Evolutionary conservation across 2,888 invertebrate species (phyloP), one percentile per base, ranked within the genome.

Genomic region (Tachina grossa): DNA sequence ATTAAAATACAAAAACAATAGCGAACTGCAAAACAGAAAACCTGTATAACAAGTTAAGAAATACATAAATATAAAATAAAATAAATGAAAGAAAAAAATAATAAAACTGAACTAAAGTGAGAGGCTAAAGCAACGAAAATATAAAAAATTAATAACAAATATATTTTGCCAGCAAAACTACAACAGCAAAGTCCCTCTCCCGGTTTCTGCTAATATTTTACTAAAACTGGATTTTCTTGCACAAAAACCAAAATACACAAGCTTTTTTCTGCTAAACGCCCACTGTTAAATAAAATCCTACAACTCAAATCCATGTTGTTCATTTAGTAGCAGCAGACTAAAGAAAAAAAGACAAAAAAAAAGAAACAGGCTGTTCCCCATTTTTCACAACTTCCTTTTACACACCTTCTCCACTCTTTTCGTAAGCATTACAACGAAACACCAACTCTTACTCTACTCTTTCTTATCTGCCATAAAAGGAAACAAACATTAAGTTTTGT

Each of bases 41-140:
- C 90, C 88, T 87, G 91, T 89, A 90, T 87, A 89, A 88, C 89
- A 82, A 88, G 89, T 89, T 88, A 74, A 80, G 85, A 84, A 87
- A 85, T n/a, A n/a, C n/a, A n/a, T 41, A 87, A 87, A 85, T 80
- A 83, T 71, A 69, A 85, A 71, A 69, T 61, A 78, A 78, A 87
- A 79, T 63, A 85, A 85, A 83, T 65, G 14, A 83, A 31, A 39
- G 31, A 57, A 14, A 9, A 39, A 61, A 82, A 85, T 87, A 61
- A 51, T 22, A 78, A 85, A 68, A 82, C 63, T 78, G 41, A 76
- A 81, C 49, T 86, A 88, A 87, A 88, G 88, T 86, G 89, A 78
- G 47, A 71, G 39, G 41, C 63, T 79, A 82, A 61, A 14, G 43
- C 13, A 63, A 71, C 49, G 39, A 65, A 55, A 76, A 31, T 31